Evolutionary conservation across 2,797 vertebrate genomes (phyloP).

Genomic region (Euthynnus affinis): DNA sequence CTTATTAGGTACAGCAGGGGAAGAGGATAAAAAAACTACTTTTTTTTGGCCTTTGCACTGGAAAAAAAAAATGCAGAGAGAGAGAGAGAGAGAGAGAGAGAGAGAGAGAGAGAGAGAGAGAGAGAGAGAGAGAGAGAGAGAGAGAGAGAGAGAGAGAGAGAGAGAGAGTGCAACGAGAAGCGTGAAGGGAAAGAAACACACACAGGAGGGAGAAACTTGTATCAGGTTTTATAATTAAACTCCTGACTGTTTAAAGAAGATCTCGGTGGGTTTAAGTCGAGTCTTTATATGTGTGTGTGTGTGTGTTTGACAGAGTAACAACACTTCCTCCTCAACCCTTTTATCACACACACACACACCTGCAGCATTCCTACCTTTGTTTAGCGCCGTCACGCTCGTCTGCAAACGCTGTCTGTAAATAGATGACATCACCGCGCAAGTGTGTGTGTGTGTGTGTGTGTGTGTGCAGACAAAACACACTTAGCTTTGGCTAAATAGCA

Average conservation of each 20-base stretch:
- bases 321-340: slow-evolving; percentile 22
- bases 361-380: slow-evolving; percentile 72
- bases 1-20: slow-evolving; percentile 1
- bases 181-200: not conserved
- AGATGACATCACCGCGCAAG: slow-evolving; percentile 59
- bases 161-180: not conserved
- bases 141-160: slow-evolving; percentile 21
- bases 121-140: slow-evolving; percentile 21
- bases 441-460: slow-evolving; percentile 6
- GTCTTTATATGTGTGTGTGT: slow-evolving; percentile 8
- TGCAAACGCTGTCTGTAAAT: slow-evolving; percentile 54
- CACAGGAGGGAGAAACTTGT: not conserved
- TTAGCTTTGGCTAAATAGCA: slow-evolving; percentile 16
- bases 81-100: slow-evolving; percentile 18
- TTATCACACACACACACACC: slow-evolving; percentile 67
- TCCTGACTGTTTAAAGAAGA: slow-evolving; percentile 4
- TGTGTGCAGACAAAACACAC: slow-evolving; percentile 48
- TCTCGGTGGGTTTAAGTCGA: slow-evolving; percentile 2
- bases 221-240: slow-evolving; percentile 14
- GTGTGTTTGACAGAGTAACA: not conserved
- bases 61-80: slow-evolving; percentile 38
- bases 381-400: slow-evolving; percentile 28
- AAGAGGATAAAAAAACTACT: not conserved
- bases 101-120: not conserved
- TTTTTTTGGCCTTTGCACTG: not conserved